phyloP scores from a whole-genome alignment of 2,888 invertebrate species.

The Eulithis prunata region DNA sequence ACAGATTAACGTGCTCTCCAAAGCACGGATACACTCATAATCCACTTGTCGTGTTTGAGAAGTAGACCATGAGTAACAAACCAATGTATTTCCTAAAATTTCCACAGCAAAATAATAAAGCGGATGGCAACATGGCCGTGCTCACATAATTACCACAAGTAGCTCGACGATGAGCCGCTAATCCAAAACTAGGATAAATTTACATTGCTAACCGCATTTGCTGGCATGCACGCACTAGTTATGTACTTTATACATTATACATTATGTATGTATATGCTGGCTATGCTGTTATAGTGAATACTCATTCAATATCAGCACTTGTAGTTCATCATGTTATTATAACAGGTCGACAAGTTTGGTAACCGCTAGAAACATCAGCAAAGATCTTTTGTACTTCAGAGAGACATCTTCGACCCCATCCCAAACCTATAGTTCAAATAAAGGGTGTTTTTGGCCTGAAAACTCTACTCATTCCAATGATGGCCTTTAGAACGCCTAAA shows the following conservation, averaged over 20 bases:
- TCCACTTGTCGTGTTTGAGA: background rate
- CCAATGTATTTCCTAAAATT: constrained; percentile 22
- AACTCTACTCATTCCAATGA: too few species aligned
- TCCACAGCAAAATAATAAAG: constrained; percentile 33
- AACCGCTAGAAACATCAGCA: too few species aligned
- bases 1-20: too few species aligned
- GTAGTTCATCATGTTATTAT: too few species aligned
- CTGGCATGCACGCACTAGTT: constrained; percentile 41
- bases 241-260: constrained; percentile 23
- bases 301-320: background rate
- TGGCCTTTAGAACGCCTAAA: too few species aligned
- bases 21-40: background rate
- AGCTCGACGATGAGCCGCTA: constrained; percentile 74
- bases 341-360: too few species aligned
- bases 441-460: too few species aligned
- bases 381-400: too few species aligned
- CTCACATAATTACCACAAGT: constrained; percentile 75
- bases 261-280: constrained; percentile 16
- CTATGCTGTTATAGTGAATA: constrained; percentile 20
- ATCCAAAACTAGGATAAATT: constrained; percentile 78
- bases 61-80: background rate
- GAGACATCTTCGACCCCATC: too few species aligned
- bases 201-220: constrained; percentile 71
- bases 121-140: constrained; percentile 49
- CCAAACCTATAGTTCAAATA: too few species aligned